Evolutionary conservation across 2,888 invertebrate genomes (phyloP).

Genomic region (Pachymerium ferrugineum): DNA sequence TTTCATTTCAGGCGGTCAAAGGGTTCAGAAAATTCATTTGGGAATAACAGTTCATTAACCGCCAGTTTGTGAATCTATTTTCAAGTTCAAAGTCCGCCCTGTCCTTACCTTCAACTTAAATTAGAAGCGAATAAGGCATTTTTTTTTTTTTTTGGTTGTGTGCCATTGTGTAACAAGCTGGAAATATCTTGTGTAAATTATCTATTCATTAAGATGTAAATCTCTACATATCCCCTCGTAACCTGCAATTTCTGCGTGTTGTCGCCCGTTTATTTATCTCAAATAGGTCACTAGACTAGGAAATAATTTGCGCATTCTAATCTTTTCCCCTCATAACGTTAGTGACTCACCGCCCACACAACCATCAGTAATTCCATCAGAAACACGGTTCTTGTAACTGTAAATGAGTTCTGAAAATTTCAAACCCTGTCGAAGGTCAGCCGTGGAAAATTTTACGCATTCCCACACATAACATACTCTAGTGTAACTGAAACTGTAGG

Average conservation of each 20-base stretch:
- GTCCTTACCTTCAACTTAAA: neutral
- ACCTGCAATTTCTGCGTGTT: neutral
- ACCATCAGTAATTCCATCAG: neutral
- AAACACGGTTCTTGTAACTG: neutral
- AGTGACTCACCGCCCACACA: conserved; percentile 7
- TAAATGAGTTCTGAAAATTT: neutral
- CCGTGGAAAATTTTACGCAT: neutral
- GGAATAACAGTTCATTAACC: conserved; percentile 6
- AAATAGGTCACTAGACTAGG: conserved; percentile 22
- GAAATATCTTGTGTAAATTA: neutral
- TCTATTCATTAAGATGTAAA: neutral
- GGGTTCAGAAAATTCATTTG: neutral
- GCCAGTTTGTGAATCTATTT: conserved; percentile 18
- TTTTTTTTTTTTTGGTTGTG: no score
- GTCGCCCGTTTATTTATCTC: neutral
- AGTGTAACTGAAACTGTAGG: neutral
- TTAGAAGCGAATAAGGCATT: neutral
- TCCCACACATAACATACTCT: neutral
- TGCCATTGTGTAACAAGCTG: neutral
- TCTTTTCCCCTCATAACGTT: conserved; percentile 13
- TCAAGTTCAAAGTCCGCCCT: conserved; percentile 20
- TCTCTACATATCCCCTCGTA: neutral
- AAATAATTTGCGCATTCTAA: conserved; percentile 14
- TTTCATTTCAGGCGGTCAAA: conserved; percentile 6
- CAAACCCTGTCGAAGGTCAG: no score